These are phyloP conservation scores for Otocyon megalotis DNA, from an alignment of 2,113 vertebrate species.

Conservation along the genomic window DNA sequence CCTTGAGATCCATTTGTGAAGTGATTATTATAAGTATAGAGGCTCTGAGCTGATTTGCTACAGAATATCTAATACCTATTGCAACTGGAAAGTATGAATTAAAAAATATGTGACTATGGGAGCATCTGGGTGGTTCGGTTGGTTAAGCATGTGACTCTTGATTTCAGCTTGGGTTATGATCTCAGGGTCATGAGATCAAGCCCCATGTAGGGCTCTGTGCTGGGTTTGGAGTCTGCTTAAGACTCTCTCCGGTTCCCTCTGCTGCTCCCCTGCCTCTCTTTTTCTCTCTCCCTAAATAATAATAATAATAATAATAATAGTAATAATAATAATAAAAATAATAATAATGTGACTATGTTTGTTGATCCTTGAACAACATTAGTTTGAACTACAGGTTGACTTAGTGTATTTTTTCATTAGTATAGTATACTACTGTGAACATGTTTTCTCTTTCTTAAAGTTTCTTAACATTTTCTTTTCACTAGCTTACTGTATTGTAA, in stretches of 20 bases:
- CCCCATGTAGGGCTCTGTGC: not conserved
- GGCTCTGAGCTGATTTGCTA: not conserved
- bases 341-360: not conserved
- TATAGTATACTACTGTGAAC: not conserved
- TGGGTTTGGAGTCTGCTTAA: not conserved
- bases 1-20: not conserved
- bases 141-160: not conserved
- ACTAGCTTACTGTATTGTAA: not conserved
- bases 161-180: not conserved
- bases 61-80: not conserved
- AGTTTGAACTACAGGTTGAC: not conserved
- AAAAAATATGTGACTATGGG: not conserved
- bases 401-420: not conserved
- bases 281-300: not conserved
- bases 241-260: not conserved
- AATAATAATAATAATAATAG: not conserved
- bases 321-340: too few species aligned
- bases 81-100: not conserved
- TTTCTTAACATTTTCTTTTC: not conserved
- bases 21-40: accelerated
- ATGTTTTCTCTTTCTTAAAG: not conserved
- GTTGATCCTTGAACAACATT: not conserved
- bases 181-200: not conserved
- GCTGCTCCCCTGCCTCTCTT: not conserved
- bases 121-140: not conserved